Percentiles rank a stretch among this genome's conserved stretches.
phyloP scores from a whole-genome alignment of 1,140 invertebrate species.

The Tribolium castaneum region DNA sequence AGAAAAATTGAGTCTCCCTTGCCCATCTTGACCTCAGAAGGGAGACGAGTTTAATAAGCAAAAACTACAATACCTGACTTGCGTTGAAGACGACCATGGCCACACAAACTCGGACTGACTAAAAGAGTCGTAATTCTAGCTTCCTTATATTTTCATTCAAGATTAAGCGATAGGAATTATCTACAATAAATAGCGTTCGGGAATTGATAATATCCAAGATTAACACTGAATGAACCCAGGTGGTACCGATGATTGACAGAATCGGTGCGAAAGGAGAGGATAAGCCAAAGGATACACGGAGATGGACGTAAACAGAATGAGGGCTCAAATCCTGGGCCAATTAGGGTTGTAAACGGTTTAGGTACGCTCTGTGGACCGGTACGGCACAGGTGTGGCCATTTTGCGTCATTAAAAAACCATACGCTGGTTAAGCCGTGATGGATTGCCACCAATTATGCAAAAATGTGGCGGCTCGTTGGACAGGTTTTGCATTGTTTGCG shows the following conservation, averaged over 20 bases:
- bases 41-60: background rate
- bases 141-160: background rate
- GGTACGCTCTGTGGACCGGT: background rate
- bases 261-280: background rate
- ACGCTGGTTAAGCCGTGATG: background rate
- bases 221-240: background rate
- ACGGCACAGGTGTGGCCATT: background rate
- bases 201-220: background rate
- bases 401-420: background rate
- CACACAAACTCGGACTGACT: background rate
- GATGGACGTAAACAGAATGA: background rate
- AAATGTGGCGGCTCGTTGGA: background rate
- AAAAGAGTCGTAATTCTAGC: background rate
- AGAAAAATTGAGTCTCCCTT: slow-evolving; percentile 36
- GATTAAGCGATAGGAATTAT: slow-evolving; percentile 30
- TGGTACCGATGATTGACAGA: background rate
- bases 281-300: background rate
- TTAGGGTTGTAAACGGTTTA: background rate
- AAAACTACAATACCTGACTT: slow-evolving; percentile 5
- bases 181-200: slow-evolving; percentile 7
- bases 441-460: background rate
- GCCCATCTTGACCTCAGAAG: slow-evolving; percentile 28
- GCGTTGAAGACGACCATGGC: background rate
- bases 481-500: background rate
- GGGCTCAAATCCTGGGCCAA: background rate